Conservation (phyloP, 92 coral and sea anemone species). For the Paragorgia papillata region DNA sequence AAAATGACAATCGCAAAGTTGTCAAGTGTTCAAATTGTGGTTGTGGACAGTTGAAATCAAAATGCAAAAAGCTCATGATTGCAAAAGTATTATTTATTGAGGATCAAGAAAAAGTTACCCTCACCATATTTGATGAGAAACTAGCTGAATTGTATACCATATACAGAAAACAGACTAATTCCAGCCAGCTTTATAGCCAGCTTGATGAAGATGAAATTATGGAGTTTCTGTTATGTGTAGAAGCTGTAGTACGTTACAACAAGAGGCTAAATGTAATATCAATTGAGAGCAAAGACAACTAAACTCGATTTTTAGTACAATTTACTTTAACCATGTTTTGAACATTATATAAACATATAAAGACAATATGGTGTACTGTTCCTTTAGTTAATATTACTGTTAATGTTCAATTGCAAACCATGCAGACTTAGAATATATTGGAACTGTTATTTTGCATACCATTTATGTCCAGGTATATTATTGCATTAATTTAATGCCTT, state of each 20-base stretch:
- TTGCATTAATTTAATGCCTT: too few relatives aligned
- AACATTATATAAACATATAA: too few relatives aligned
- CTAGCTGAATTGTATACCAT: conserved; percentile 16
- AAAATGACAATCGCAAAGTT: conserved; percentile 23
- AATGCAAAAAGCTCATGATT: conserved; percentile 44
- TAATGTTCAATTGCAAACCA: too few relatives aligned
- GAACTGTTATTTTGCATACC: too few relatives aligned
- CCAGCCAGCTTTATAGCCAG: not conserved
- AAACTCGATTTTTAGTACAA: too few relatives aligned
- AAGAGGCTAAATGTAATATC: conserved; percentile 31
- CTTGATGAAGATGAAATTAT: conserved; percentile 34
- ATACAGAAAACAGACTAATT: conserved; percentile 11
- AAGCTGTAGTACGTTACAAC: conserved; percentile 46
- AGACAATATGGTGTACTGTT: too few relatives aligned
- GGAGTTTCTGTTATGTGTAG: conserved; percentile 20
- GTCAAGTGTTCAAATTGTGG: conserved; percentile 53
- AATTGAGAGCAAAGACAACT: conserved; percentile 28
- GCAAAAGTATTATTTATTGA: conserved; percentile 41
- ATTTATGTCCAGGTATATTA: too few relatives aligned
- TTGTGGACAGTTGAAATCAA: conserved; percentile 47
- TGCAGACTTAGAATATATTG: too few relatives aligned
- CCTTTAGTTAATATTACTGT: too few relatives aligned
- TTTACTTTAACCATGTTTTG: too few relatives aligned
- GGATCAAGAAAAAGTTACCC: conserved; percentile 9
- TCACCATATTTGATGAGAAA: conserved; percentile 47